phyloP scores from a whole-genome alignment of 2,113 vertebrate species.

The Thermophis baileyi region DNA sequence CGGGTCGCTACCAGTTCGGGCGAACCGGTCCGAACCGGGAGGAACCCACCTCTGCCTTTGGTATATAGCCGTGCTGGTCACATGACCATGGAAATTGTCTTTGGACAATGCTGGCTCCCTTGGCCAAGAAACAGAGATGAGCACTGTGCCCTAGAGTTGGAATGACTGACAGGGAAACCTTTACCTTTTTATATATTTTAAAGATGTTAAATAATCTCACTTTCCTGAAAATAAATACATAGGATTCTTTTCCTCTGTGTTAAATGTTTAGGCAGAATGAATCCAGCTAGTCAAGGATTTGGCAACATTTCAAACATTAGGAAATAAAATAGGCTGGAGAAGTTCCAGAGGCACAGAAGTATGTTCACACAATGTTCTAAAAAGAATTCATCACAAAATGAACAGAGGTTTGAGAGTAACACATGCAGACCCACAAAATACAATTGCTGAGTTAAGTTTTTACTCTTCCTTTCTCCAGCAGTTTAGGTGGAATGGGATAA shows the following conservation, averaged over 20 bases:
- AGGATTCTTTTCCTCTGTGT: background rate
- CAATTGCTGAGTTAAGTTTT: background rate
- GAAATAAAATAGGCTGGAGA: background rate
- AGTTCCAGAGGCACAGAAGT: background rate
- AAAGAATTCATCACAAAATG: background rate
- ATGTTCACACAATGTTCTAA: background rate
- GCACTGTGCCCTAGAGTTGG: too few species aligned
- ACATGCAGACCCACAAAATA: background rate
- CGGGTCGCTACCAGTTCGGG: too few species aligned
- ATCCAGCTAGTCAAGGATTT: background rate
- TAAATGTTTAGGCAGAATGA: background rate
- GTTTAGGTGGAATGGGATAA: background rate
- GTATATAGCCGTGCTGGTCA: too few species aligned
- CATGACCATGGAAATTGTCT: too few species aligned
- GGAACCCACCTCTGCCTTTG: too few species aligned
- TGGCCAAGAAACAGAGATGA: too few species aligned
- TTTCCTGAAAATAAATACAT: background rate
- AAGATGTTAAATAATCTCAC: background rate
- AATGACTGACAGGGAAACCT: too few species aligned
- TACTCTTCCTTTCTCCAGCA: background rate
- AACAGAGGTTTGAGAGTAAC: background rate
- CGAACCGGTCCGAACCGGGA: too few species aligned
- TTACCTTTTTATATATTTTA: background rate
- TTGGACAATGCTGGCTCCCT: too few species aligned
- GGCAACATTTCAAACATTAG: background rate